These are phyloP conservation scores for Poeciliopsis paucimaculata DNA, from an alignment of 2,797 vertebrate species.

Conservation along the genomic window DNA sequence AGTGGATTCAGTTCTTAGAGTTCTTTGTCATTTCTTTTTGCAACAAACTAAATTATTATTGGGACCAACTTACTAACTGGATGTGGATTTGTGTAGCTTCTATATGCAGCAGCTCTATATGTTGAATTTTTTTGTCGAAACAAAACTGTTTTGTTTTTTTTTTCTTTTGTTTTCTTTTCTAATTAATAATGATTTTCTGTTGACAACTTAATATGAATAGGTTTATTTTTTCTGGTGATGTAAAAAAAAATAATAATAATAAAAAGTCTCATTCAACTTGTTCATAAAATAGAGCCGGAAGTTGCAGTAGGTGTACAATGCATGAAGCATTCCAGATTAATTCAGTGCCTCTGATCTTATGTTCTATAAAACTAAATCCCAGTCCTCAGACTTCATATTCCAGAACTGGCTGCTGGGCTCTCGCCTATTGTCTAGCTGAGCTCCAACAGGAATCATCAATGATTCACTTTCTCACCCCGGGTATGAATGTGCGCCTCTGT, in stretches of 20 bases:
- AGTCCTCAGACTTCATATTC: slow-evolving; percentile 40
- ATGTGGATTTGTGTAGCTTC: background rate
- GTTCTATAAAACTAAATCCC: slow-evolving; percentile 28
- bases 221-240: background rate
- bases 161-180: background rate
- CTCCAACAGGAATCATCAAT: slow-evolving; percentile 52
- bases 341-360: slow-evolving; percentile 45
- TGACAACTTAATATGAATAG: background rate
- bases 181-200: background rate
- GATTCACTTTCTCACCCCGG: slow-evolving; percentile 47
- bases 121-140: slow-evolving; percentile 11
- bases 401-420: slow-evolving; percentile 53
- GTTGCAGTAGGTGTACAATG: slow-evolving; percentile 9
- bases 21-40: background rate
- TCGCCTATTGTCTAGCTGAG: slow-evolving; percentile 51
- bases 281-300: slow-evolving; percentile 14
- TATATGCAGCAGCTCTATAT: background rate
- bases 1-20: background rate
- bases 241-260: no score
- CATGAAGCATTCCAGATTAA: slow-evolving; percentile 52
- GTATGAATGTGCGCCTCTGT: slow-evolving; percentile 11
- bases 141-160: slow-evolving; percentile 21
- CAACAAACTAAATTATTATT: background rate
- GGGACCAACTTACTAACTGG: background rate
- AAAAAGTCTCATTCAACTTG: no score